These are phyloP conservation scores for Rallus limicola DNA, from an alignment of 2,113 vertebrate genomes.

Conservation along the genomic window DNA sequence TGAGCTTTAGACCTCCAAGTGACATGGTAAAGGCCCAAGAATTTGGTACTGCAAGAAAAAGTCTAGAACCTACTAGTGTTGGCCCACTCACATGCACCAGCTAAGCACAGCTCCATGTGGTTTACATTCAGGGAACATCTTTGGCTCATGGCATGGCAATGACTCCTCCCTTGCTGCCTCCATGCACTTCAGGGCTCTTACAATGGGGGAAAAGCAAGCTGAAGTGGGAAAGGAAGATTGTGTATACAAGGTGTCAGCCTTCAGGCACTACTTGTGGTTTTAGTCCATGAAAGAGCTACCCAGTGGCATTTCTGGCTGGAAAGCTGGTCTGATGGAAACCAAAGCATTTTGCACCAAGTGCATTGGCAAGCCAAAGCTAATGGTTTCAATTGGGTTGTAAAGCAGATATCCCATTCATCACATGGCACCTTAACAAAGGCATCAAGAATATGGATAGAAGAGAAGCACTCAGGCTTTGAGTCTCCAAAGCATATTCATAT, in stretches of 20 bases:
- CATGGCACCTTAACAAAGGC: not conserved
- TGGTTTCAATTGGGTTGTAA: not conserved
- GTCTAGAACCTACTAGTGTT: rapidly evolving
- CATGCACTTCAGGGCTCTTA: not conserved
- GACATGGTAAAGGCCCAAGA: not conserved
- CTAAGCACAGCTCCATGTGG: not conserved
- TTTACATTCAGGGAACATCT: not conserved
- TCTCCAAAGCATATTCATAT: not conserved
- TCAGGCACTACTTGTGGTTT: not conserved
- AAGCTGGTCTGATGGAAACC: not conserved
- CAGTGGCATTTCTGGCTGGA: not conserved
- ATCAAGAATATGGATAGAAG: rapidly evolving
- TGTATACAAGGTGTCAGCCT: not conserved
- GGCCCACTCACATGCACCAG: not conserved
- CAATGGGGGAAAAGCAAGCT: not conserved
- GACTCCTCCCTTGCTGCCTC: not conserved
- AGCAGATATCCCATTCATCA: not conserved
- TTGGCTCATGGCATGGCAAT: not conserved
- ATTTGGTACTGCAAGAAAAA: not conserved
- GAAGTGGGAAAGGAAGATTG: not conserved
- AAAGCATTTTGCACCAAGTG: not conserved
- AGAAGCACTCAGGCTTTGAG: not conserved
- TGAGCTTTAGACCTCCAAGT: not conserved
- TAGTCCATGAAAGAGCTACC: not conserved
- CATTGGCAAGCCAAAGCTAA: not conserved